Base-by-base conservation (phyloP, 2,888 invertebrate species). In the Drosophila paranaensis region DNA sequence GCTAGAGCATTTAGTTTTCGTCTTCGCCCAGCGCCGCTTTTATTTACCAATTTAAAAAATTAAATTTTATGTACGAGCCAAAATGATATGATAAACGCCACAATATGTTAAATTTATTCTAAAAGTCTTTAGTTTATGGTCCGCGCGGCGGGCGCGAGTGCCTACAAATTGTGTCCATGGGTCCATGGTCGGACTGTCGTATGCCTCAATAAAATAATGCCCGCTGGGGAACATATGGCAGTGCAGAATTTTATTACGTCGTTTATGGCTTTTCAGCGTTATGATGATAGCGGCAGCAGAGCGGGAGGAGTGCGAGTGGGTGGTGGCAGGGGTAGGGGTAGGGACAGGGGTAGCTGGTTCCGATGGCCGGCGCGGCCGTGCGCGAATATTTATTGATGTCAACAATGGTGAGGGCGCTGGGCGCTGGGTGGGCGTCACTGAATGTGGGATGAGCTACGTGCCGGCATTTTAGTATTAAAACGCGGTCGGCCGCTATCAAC, bases 141-240 rank as follows among this genome's bases (percentile, higher is more conserved):
- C 37, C n/a, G 33, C 35, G 16, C 46, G n/a, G 39, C 8, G 53
- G 54, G 13, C 54, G 35, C 68, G 68, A 76, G 73, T 76, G 80
- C 70, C 81, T 79, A 81, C 89, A 83, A 88, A 74, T 85, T 88
- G 87, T 70, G 78, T 76, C 79, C 73, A 60, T 64, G 61, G 55
- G 53, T 56, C 62, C 48, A 46, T 27, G 46, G 45, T 25, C 25
- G 45, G 58, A 57, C 37, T 37, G 53, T 53, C 53, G 73, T 69
- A 68, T 67, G 68, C 77, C 71, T 74, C 81, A 84, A 86, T 89
- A 86, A 86, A 87, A 86, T 84, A 89, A 88, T 89, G 80, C 87
- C 87, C 87, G 88, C 89, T 89, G 88, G 89, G 87, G 86, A 89
- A 89, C 87, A 87, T 87, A 87, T 89, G 87, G 87, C 83, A 81